Conservation (phyloP, 2,888 invertebrate species). For the Agrochola macilenta region DNA sequence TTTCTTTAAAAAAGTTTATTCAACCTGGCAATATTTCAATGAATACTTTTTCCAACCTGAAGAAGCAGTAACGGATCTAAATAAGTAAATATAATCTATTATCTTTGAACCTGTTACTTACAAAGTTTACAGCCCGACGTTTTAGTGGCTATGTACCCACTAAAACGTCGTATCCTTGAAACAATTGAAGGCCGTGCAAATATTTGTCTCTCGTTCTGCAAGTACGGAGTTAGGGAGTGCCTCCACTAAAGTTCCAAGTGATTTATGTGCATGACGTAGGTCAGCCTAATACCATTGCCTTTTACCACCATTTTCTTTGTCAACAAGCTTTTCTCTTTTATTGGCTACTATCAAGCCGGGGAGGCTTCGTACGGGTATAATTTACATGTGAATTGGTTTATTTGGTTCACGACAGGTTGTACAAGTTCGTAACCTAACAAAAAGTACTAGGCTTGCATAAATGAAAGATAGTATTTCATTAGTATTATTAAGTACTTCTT, state of each 20-base stretch:
- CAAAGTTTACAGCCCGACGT: not conserved
- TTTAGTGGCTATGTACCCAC: not conserved
- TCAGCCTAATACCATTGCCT: not conserved
- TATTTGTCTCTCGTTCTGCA: slow-evolving; percentile 33
- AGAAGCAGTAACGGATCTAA: not conserved
- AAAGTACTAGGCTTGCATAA: too few species aligned
- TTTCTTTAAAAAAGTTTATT: not conserved
- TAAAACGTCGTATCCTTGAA: slow-evolving; percentile 32
- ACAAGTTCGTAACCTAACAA: too few species aligned
- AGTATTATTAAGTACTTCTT: too few species aligned
- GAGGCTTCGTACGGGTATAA: too few species aligned
- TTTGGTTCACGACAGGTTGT: too few species aligned
- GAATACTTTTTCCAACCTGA: not conserved
- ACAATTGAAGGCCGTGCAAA: slow-evolving; percentile 42
- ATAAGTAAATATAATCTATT: not conserved
- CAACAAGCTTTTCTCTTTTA: slow-evolving; percentile 24
- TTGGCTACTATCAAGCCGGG: not conserved
- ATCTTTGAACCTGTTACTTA: slow-evolving; percentile 21
- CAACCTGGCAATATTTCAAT: not conserved
- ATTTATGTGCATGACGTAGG: slow-evolving; percentile 29
- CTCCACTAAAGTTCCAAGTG: slow-evolving; percentile 20
- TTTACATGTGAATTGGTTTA: too few species aligned
- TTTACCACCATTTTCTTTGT: slow-evolving; percentile 31
- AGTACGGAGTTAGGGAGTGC: slow-evolving; percentile 35
- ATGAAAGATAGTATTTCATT: too few species aligned